These are phyloP conservation scores for Heliconius erato DNA, from an alignment of 2,888 invertebrate species.

Conservation along the genomic window DNA sequence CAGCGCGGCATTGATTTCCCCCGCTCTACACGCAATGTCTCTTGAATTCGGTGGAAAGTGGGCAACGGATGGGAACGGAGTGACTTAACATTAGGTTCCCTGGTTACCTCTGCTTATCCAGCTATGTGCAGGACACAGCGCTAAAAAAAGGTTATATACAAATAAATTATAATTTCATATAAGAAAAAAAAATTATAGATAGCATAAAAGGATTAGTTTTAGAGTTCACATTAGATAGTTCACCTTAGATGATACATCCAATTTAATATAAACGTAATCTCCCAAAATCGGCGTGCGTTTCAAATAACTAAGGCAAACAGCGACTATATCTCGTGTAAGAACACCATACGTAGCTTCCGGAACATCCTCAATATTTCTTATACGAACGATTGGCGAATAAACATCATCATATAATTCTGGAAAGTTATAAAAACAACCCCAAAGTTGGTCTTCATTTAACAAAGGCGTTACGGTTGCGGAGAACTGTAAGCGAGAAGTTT, in stretches of 20 bases:
- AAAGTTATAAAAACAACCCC: slow-evolving; percentile 80
- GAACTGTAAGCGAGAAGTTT: slow-evolving; percentile 61
- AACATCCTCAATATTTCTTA: slow-evolving; percentile 65
- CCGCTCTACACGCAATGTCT: too few species aligned
- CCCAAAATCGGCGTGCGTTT: slow-evolving; percentile 83
- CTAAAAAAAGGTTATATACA: not conserved
- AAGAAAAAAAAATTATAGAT: not conserved
- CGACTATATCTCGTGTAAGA: slow-evolving; percentile 83
- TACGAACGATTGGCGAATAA: slow-evolving; percentile 70
- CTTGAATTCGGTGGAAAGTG: too few species aligned
- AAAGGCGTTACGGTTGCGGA: slow-evolving; percentile 68
- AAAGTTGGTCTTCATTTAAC: slow-evolving; percentile 75
- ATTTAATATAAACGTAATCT: slow-evolving; percentile 85
- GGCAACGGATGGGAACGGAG: too few species aligned
- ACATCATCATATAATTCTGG: slow-evolving; percentile 73
- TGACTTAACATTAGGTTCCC: too few species aligned
- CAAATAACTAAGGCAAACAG: slow-evolving; percentile 82
- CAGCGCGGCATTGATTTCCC: too few species aligned
- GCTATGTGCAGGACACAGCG: too few species aligned
- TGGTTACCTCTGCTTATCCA: too few species aligned
- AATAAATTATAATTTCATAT: not conserved
- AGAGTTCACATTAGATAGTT: not conserved
- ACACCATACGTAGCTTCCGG: slow-evolving; percentile 74
- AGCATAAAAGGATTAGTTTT: not conserved
- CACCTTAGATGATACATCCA: slow-evolving; percentile 76